Evolutionary conservation across 53 echinoderm and acorn worm genomes (phyloP).

Genomic region (Crossaster papposus): DNA sequence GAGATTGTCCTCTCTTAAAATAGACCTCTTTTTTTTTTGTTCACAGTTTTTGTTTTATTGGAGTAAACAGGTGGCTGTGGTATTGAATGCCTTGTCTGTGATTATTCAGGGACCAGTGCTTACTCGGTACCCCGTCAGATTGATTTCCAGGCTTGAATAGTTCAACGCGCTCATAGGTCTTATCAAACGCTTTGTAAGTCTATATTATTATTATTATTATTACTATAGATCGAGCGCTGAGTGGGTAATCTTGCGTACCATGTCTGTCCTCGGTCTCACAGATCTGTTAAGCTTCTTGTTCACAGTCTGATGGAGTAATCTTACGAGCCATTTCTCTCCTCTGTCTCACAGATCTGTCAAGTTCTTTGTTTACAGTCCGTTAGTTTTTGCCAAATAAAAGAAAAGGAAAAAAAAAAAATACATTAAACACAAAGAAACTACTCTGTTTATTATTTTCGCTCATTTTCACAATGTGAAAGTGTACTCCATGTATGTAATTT

Average conservation of each 20-base stretch:
- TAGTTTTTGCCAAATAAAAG: too few relatives aligned
- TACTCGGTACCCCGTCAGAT: not conserved
- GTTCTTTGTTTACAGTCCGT: too few relatives aligned
- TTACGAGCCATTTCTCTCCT: too few relatives aligned
- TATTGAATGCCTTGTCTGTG: not conserved
- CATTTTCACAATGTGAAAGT: too few relatives aligned
- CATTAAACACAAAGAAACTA: too few relatives aligned
- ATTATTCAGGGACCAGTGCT: not conserved
- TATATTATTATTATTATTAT: too few relatives aligned
- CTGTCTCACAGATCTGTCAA: too few relatives aligned
- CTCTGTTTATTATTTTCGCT: too few relatives aligned
- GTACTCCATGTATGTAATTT: not conserved
- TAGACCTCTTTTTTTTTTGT: not conserved
- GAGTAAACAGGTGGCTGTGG: not conserved
- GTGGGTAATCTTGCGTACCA: not conserved
- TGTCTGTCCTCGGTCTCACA: not conserved
- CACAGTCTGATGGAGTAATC: not conserved
- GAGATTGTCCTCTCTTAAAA: not conserved
- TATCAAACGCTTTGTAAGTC: too few relatives aligned
- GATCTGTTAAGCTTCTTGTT: not conserved
- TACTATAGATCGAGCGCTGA: not conserved
- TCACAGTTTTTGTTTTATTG: not conserved
- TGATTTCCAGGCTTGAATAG: not conserved
- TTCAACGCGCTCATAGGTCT: not conserved
- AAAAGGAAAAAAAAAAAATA: not conserved